A percentile compares a stretch with the other conserved stretches of the same genome.
These are phyloP conservation scores for Megalonaias nervosa DNA, from an alignment of 1,140 invertebrate species.

Conservation along the genomic window DNA sequence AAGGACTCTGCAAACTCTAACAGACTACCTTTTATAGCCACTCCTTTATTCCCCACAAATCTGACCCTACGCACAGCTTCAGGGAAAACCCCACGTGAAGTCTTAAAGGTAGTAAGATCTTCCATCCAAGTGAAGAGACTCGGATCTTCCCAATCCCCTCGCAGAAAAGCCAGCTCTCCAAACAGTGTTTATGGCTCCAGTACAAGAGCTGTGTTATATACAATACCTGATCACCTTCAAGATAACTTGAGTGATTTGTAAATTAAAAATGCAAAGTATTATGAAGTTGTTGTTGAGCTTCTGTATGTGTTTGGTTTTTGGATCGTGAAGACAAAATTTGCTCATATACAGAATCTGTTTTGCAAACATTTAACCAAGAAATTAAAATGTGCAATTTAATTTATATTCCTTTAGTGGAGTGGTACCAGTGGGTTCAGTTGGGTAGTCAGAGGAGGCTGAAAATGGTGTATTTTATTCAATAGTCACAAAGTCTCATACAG, in stretches of 20 bases:
- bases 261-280: not conserved
- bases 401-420: too few relatives aligned
- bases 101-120: constrained; percentile 39
- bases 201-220: constrained; percentile 6
- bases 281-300: too few relatives aligned
- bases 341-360: too few relatives aligned
- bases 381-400: too few relatives aligned
- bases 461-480: too few relatives aligned
- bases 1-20: constrained; percentile 28
- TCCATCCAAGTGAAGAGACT: constrained; percentile 62
- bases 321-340: too few relatives aligned
- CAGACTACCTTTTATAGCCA: constrained; percentile 30
- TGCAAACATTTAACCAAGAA: too few relatives aligned
- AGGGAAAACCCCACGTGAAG: constrained; percentile 49
- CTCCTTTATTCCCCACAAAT: constrained; percentile 24
- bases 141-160: constrained; percentile 46
- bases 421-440: too few relatives aligned
- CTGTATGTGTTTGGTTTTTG: too few relatives aligned
- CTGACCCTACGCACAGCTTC: constrained; percentile 42
- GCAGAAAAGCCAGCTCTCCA: constrained; percentile 11
- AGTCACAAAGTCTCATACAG: too few relatives aligned
- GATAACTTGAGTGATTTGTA: constrained; percentile 28
- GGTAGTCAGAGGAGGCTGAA: too few relatives aligned
- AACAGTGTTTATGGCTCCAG: constrained; percentile 9
- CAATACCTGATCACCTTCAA: constrained; percentile 23